Base-by-base conservation (phyloP, 1,140 invertebrate genomes). In the Caerostris darwini region DNA sequence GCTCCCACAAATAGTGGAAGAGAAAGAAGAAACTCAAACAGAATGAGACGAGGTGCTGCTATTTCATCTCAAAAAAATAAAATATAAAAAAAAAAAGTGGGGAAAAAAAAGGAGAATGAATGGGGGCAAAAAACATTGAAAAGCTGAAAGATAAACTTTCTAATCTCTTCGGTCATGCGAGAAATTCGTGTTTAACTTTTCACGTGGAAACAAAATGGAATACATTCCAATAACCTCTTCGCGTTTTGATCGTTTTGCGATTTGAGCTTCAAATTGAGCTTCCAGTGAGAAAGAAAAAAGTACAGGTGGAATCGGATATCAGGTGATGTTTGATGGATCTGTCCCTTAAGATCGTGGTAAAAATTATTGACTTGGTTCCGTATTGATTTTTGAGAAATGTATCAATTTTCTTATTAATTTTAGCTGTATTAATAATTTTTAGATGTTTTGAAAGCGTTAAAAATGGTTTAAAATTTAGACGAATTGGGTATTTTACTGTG, bases 1-100 rank as follows among this genome's bases (percentile, higher is more conserved):
- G 83, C 92, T 87, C 64, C 83, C 81, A 93, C 92, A 87, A 93
- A 93, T 93, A 86, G 14, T 53, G 58, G 56, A 92, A 92, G 59
- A 91, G 77, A 91, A 91, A 59, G 81, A 69, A 92, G 71, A 82
- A 85, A 67, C 58, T 85, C 81, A 92, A 92, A 92, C 57, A 92
- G n/a, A 83, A 64, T 82, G 58, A 82, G 67, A 59, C 7, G 71
- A 92, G 90, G 71, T 83, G n/a, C 86, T 81, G 90, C 69, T 90
- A 10, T 91, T 91, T 91, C 54, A 82, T 91, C 61, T 82, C 12
- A 14, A 57, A 34, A 12, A 12, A 57, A n/a, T 81, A 8, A n/a
- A 19, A 77, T 12, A 17, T n/a, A 87, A 19, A 7, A 17, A 58
- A 77, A 81, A 59, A 81, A 56, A n/a, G 59, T 56, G 19, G 19